Evolutionary conservation across 2,113 vertebrate species (phyloP).

Genomic region (Siniperca knerii): DNA sequence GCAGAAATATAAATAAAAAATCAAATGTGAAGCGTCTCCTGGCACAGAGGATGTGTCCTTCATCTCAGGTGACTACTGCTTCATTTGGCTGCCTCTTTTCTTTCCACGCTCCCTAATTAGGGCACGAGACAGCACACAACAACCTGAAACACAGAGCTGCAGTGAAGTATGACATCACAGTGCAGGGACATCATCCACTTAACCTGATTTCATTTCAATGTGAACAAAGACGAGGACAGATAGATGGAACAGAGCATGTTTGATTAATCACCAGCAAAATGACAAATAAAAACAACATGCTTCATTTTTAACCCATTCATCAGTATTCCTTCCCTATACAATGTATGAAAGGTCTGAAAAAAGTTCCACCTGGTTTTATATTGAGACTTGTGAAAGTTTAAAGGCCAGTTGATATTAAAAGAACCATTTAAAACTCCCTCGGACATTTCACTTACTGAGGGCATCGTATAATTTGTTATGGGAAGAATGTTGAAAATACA

Average conservation of each 20-base stretch:
- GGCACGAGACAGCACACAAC: conserved; percentile 80
- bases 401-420: not conserved
- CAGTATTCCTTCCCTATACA: not conserved
- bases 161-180: conserved; percentile 60
- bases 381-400: not conserved
- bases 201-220: conserved; percentile 81
- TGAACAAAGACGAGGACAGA: conserved; percentile 73
- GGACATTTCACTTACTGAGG: not conserved
- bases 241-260: conserved; percentile 50
- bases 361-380: conserved; percentile 1
- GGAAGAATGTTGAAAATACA: not conserved
- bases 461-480: not conserved
- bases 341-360: not conserved
- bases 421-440: not conserved
- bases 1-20: conserved; percentile 84
- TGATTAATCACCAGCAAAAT: conserved; percentile 59
- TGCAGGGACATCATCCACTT: conserved; percentile 71
- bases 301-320: not conserved
- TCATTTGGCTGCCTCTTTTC: conserved; percentile 68
- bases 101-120: conserved; percentile 80
- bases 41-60: conserved; percentile 82
- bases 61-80: conserved; percentile 86
- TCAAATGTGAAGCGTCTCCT: conserved; percentile 74
- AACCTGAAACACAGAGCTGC: conserved; percentile 68
- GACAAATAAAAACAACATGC: conserved; percentile 40